Evolutionary conservation across 92 coral and sea anemone species (phyloP).

Genomic region (Scolanthus callimorphus): DNA sequence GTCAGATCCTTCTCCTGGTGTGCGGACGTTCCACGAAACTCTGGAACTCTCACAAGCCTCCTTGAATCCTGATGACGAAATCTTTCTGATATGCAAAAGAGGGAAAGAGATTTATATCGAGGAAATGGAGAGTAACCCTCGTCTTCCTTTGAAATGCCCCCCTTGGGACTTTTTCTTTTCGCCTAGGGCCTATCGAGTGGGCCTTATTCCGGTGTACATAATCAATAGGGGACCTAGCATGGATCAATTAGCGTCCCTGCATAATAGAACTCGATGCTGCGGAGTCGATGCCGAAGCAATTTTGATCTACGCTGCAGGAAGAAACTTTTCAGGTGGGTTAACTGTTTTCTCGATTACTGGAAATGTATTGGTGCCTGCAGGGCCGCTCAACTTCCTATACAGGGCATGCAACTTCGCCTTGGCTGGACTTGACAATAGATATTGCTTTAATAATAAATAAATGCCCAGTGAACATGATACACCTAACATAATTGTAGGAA

Average conservation of each 20-base stretch:
- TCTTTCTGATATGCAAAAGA: neutral
- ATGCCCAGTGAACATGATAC: no score
- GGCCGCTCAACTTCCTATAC: no score
- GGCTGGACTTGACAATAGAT: no score
- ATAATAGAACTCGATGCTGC: neutral
- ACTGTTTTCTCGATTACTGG: no score
- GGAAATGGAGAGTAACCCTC: neutral
- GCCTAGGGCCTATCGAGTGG: neutral
- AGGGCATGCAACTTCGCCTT: no score
- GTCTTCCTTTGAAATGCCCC: neutral
- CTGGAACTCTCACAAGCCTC: constrained; percentile 1
- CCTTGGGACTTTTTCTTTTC: constrained; percentile 21
- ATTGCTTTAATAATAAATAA: no score
- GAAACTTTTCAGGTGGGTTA: neutral
- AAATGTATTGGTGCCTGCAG: no score
- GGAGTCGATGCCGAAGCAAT: neutral
- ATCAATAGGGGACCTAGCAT: neutral
- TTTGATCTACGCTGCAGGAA: neutral
- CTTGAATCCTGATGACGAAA: constrained; percentile 1
- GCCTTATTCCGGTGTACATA: constrained; percentile 5
- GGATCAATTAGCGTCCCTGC: neutral
- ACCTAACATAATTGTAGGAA: no score
- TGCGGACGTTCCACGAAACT: neutral
- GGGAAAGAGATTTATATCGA: neutral
- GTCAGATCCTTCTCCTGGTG: constrained; percentile 8